phyloP scores from a whole-genome alignment of 2,113 vertebrate species.

The Oncorhynchus keta region DNA sequence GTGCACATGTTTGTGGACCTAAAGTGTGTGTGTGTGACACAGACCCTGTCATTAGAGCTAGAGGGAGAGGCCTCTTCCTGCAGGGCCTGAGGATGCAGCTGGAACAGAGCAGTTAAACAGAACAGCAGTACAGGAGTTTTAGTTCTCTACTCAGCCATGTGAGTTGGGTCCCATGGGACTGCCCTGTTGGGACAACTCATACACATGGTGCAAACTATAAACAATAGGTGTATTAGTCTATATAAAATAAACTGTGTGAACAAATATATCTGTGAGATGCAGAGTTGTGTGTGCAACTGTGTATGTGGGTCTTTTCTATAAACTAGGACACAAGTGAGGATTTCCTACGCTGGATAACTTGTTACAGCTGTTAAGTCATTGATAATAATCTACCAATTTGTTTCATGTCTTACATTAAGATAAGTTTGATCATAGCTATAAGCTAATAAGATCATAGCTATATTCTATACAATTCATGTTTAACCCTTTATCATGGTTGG shows the following conservation, averaged over 20 bases:
- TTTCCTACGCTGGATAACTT: too few species aligned
- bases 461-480: too few species aligned
- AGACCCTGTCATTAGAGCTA: too few species aligned
- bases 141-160: too few species aligned
- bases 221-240: background rate
- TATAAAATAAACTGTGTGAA: background rate
- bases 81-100: conserved; percentile 49
- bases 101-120: background rate
- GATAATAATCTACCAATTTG: background rate
- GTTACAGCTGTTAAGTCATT: too few species aligned
- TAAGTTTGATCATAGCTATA: too few species aligned
- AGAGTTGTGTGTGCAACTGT: background rate
- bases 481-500: too few species aligned
- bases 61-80: conserved; percentile 31
- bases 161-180: too few species aligned
- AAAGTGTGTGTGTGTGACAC: background rate
- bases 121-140: background rate
- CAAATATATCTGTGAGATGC: background rate
- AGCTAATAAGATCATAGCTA: too few species aligned
- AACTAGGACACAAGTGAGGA: too few species aligned
- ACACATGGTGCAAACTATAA: too few species aligned
- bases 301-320: background rate
- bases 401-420: background rate
- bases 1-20: background rate
- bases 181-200: too few species aligned